Base-by-base conservation (phyloP, 2,113 vertebrate genomes). In the Ascaphus truei region DNA sequence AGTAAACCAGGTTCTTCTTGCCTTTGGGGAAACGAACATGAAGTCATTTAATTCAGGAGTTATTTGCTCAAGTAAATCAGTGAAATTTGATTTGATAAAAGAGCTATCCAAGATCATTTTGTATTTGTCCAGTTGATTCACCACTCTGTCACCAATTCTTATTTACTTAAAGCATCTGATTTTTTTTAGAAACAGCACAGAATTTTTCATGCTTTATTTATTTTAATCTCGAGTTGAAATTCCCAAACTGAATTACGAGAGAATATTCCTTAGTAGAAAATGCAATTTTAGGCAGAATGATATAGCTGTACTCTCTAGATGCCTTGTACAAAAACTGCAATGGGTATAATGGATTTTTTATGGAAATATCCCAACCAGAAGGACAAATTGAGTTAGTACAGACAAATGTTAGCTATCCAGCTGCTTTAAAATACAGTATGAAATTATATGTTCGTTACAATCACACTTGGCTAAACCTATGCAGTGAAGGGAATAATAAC, bases 21-120 rank as follows among this genome's bases (percentile, higher is more conserved):
- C 80, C 73, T 65, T 76, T 20, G 16, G 47, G 77, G 41, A 79
- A 79, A 72, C 37, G 59, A 71, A 77, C 20, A 76, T 45, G 63
- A 78, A 77, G 75, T 71, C 79, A 80, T 78, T 79, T 79, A 76
- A 84, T 74, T 79, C 68, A 64, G 25, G 7, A 72, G 71, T 56
- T 82, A 77, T 76, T 80, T 85, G 77, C 53, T 22, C 65, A 79
- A 80, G 62, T 29, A 73, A 77, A 79, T 56, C 50, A 29, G 50
- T 2, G 61, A 71, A 50, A 79, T 78, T 39, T 77, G 77, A 68
- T 68, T 77, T 63, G 71, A 72, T 18, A 75, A 53, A 72, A 77
- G 71, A 61, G 20, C n/a, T n/a, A 66, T 52, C 68, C 16, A 63
- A 72, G 50, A 78, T 79, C 75, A 69, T 36, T 77, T 57, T 51